Conservation (phyloP, 2,888 invertebrate genomes). For the Eledona agricola region DNA sequence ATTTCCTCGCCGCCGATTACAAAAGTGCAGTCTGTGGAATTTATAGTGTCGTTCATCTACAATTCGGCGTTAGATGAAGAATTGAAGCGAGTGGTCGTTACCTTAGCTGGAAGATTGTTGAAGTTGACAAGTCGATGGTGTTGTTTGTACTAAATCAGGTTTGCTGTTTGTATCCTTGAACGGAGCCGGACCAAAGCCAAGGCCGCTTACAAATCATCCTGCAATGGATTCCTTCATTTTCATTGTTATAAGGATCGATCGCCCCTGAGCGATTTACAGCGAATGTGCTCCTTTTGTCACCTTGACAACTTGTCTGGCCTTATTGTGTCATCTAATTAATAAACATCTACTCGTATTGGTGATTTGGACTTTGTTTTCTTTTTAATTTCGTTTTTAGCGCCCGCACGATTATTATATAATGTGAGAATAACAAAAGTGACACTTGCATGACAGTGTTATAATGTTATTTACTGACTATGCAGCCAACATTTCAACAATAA, state of each 20-base stretch:
- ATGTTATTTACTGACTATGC: no score
- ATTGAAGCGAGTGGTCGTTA: background rate
- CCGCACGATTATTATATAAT: no score
- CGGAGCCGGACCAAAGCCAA: conserved; percentile 23
- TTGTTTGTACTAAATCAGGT: conserved; percentile 22
- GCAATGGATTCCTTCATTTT: conserved; percentile 20
- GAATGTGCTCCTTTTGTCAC: no score
- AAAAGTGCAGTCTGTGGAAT: conserved; percentile 67
- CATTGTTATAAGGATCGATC: conserved; percentile 4
- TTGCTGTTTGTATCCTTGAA: conserved; percentile 25
- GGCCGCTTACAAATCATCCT: conserved; percentile 19
- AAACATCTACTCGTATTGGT: no score
- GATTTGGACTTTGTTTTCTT: no score
- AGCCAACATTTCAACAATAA: no score
- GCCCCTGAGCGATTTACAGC: no score
- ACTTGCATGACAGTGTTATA: no score
- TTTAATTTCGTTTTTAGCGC: no score
- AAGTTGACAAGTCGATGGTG: conserved; percentile 3
- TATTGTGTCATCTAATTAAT: no score
- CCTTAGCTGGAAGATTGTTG: conserved; percentile 1
- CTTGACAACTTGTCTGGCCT: no score
- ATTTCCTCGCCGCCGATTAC: conserved; percentile 65
- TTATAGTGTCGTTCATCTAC: background rate
- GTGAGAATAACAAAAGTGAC: no score
- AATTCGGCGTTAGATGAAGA: background rate